These are phyloP conservation scores for Acrocyrtus sp. DNA, from an alignment of 2,888 invertebrate species.

Conservation along the genomic window DNA sequence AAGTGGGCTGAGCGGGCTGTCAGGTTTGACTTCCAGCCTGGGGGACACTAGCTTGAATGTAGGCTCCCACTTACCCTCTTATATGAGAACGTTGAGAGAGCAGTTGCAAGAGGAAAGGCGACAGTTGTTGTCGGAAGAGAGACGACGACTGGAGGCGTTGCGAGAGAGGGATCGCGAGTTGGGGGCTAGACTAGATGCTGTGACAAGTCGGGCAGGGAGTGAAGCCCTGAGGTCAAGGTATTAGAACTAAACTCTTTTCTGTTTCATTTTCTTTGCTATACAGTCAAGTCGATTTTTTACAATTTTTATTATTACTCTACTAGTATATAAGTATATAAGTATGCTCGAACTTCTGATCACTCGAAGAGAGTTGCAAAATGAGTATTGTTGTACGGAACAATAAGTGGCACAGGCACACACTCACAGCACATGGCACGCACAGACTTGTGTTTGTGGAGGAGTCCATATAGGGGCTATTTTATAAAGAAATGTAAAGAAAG, in stretches of 20 bases:
- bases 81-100: conserved; percentile 64
- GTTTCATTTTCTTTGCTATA: too few species aligned
- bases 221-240: conserved; percentile 63
- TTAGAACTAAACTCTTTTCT: conserved; percentile 50
- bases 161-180: conserved; percentile 65
- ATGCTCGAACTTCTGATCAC: not conserved
- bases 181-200: conserved; percentile 63
- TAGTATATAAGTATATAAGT: not conserved
- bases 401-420: conserved; percentile 64
- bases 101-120: conserved; percentile 64
- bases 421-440: conserved; percentile 64
- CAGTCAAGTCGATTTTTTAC: conserved; percentile 47
- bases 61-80: conserved; percentile 64
- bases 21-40: conserved; percentile 55
- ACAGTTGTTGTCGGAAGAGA: conserved; percentile 64
- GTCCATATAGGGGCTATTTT: conserved; percentile 57
- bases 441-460: conserved; percentile 63
- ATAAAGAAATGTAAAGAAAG: too few species aligned
- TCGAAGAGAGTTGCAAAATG: conserved; percentile 23
- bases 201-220: conserved; percentile 61
- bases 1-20: conserved; percentile 56
- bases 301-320: not conserved
- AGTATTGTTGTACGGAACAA: too few species aligned
- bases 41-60: conserved; percentile 57
- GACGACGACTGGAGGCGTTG: conserved; percentile 64